These are phyloP conservation scores for Trogon melanurus DNA, from an alignment of 2,113 vertebrate species.

Conservation along the genomic window DNA sequence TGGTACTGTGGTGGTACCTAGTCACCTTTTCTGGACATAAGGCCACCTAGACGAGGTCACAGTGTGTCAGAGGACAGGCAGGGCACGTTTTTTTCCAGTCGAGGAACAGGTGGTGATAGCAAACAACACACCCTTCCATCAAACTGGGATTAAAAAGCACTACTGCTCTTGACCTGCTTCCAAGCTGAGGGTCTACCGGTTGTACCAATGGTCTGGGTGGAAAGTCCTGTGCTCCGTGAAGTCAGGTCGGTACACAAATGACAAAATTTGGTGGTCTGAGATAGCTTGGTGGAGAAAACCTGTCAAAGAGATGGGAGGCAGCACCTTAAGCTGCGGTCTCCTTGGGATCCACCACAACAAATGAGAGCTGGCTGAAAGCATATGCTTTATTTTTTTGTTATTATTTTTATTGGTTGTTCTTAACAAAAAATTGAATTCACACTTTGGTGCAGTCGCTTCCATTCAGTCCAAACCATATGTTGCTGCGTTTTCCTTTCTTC, in stretches of 20 bases:
- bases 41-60: no score
- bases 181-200: neutral
- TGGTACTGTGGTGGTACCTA: neutral
- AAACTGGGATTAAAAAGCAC: neutral
- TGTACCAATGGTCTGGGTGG: neutral
- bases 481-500: neutral
- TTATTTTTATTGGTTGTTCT: conserved; percentile 24
- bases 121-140: neutral
- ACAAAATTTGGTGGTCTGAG: neutral
- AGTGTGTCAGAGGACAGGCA: neutral
- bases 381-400: neutral
- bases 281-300: neutral
- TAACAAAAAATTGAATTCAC: neutral
- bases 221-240: neutral
- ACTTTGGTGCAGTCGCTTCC: neutral
- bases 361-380: neutral
- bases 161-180: neutral
- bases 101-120: neutral
- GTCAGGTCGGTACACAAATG: neutral
- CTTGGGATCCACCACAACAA: accelerated
- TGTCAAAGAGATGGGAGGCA: neutral
- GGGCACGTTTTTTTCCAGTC: accelerated
- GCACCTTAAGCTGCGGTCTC: neutral
- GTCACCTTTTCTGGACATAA: neutral
- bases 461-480: neutral